These are phyloP conservation scores for Acronicta aceris DNA, from an alignment of 2,888 invertebrate genomes.

Conservation along the genomic window DNA sequence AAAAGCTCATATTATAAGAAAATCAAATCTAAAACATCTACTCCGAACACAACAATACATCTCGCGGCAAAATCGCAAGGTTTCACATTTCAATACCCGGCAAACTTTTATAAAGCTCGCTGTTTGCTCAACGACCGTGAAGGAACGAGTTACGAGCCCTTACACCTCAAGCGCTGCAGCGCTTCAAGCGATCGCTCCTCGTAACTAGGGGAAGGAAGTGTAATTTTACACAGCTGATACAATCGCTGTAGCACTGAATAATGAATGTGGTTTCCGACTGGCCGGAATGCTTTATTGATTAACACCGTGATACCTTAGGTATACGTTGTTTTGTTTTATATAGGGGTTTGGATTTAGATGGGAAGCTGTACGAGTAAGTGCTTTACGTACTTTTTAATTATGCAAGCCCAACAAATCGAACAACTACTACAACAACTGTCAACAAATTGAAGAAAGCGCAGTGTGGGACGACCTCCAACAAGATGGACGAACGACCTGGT, in stretches of 20 bases:
- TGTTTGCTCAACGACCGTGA: slow-evolving; percentile 63
- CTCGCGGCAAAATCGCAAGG: slow-evolving; percentile 41
- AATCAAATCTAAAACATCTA: slow-evolving; percentile 8
- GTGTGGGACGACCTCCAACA: no score
- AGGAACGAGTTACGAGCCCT: slow-evolving; percentile 61
- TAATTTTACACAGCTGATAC: slow-evolving; percentile 74
- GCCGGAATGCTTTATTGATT: slow-evolving; percentile 65
- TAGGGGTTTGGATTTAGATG: slow-evolving; percentile 24
- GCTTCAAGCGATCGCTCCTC: slow-evolving; percentile 54
- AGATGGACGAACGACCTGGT: no score
- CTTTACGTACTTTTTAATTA: no score
- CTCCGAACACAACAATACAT: slow-evolving; percentile 19
- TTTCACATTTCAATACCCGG: slow-evolving; percentile 56
- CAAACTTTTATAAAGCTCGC: slow-evolving; percentile 56
- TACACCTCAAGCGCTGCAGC: slow-evolving; percentile 56
- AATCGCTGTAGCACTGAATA: slow-evolving; percentile 70
- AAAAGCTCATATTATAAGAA: background rate
- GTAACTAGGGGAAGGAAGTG: slow-evolving; percentile 66
- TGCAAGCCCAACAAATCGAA: no score
- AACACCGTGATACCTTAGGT: slow-evolving; percentile 47
- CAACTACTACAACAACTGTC: no score
- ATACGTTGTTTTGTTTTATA: slow-evolving; percentile 31
- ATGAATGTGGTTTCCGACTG: slow-evolving; percentile 69
- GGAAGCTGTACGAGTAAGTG: background rate
- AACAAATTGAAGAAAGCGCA: no score